phyloP scores from a whole-genome alignment of 2,797 vertebrate species.

The Enteromius viviparus region DNA sequence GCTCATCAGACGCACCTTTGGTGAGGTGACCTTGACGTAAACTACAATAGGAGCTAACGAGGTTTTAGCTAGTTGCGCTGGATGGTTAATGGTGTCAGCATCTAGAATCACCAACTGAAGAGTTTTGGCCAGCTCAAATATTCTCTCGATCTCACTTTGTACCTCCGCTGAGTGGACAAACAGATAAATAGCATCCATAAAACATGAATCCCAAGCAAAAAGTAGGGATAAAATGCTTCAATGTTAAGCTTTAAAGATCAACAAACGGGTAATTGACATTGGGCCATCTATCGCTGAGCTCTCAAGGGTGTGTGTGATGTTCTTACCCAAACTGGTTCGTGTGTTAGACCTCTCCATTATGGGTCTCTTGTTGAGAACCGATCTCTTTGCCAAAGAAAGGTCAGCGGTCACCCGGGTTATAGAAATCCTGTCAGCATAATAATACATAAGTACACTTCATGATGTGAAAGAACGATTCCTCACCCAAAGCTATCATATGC shows the following conservation, averaged over 20 bases:
- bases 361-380: conserved; percentile 94
- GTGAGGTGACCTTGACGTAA: conserved; percentile 95
- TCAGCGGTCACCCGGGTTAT: conserved; percentile 96
- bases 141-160: conserved; percentile 95
- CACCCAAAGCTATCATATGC: background rate
- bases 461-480: conserved; percentile 1
- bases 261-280: background rate
- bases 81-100: conserved; percentile 96
- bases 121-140: conserved; percentile 96
- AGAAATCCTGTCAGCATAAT: conserved; percentile 82
- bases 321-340: conserved; percentile 91
- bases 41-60: conserved; percentile 93
- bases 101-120: conserved; percentile 93
- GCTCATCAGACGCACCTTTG: conserved; percentile 80
- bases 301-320: background rate
- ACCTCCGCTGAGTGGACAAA: conserved; percentile 83
- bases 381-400: conserved; percentile 93
- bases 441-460: conserved; percentile 4
- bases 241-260: background rate
- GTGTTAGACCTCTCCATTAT: conserved; percentile 95
- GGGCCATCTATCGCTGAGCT: background rate
- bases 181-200: conserved; percentile 38
- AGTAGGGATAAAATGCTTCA: background rate
- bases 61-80: conserved; percentile 92
- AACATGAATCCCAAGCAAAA: conserved; percentile 1